Conservation (phyloP, 2,797 vertebrate species). For the Coregonus sp. region DNA sequence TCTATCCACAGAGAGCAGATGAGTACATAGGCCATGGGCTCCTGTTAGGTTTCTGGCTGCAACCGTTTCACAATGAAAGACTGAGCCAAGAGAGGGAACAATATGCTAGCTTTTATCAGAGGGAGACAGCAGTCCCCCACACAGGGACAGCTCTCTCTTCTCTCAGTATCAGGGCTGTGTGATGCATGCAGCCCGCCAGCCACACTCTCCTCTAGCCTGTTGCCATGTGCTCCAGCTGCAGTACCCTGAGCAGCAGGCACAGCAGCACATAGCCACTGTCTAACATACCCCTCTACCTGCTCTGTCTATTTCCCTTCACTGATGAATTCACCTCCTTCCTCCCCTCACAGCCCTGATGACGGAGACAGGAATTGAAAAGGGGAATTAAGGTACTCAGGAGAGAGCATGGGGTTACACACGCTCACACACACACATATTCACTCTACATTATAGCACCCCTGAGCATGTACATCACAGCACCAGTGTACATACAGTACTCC, state of each 20-base stretch:
- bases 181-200: neutral
- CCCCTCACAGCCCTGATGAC: too few species aligned
- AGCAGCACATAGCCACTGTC: neutral
- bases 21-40: neutral
- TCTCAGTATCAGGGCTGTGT: neutral
- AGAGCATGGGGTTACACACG: neutral
- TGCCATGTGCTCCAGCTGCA: too few species aligned
- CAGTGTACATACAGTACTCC: slow-evolving; percentile 24
- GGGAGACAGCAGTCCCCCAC: neutral
- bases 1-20: neutral
- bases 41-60: neutral
- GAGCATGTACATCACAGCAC: slow-evolving; percentile 12
- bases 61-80: neutral
- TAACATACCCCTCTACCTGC: neutral
- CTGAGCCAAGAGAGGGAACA: neutral
- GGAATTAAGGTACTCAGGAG: too few species aligned
- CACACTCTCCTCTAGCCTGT: neutral
- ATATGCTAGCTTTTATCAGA: slow-evolving; percentile 6
- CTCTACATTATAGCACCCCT: slow-evolving; percentile 32
- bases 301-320: neutral
- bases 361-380: too few species aligned
- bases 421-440: neutral
- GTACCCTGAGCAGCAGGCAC: neutral
- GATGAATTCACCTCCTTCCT: neutral
- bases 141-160: neutral